Percentiles rank a stretch among this genome's conserved stretches.
Conservation (phyloP, 2,113 vertebrate genomes). For the Dermatemys mawii region DNA sequence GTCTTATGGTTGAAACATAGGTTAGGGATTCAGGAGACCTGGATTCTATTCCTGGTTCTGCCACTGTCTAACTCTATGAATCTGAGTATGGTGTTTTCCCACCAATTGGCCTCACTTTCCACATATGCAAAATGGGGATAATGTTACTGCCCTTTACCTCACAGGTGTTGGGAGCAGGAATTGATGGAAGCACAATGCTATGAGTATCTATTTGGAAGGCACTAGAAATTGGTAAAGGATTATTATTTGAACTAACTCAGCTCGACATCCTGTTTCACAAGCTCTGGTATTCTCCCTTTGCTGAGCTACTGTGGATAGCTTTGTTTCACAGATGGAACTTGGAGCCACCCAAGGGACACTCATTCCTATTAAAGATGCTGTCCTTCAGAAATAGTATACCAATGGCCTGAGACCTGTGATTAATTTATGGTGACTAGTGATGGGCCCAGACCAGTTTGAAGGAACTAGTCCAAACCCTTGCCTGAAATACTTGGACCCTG, state of each 20-base stretch:
- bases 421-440: background rate
- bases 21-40: background rate
- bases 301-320: background rate
- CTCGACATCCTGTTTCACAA: background rate
- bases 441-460: background rate
- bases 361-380: background rate
- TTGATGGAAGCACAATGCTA: background rate
- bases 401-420: background rate
- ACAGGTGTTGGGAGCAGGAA: background rate
- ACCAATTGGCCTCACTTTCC: background rate
- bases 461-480: background rate
- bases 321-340: background rate
- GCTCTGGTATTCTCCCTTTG: background rate
- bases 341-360: background rate
- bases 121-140: background rate
- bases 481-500: background rate
- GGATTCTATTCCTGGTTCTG: background rate
- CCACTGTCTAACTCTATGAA: background rate
- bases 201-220: background rate
- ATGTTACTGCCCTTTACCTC: background rate
- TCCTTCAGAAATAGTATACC: background rate
- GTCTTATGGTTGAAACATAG: background rate
- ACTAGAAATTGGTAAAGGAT: background rate
- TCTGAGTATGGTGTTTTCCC: background rate
- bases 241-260: background rate